Percentiles rank a stretch among this genome's conserved stretches.
phyloP scores from a whole-genome alignment of 2,888 invertebrate species.

The Endotricha flammealis region DNA sequence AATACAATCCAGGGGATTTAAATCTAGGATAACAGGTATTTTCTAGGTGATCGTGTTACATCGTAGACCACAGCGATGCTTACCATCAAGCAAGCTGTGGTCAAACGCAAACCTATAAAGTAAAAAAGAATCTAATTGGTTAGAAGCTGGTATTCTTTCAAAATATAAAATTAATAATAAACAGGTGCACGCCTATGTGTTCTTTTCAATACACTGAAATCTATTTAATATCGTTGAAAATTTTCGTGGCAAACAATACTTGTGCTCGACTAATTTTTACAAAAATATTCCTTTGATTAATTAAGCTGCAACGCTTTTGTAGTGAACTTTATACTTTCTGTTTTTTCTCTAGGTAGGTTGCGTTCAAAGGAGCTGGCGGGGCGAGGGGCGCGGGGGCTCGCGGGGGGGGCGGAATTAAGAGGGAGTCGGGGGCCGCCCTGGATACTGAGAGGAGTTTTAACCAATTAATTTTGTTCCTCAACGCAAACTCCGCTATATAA shows the following conservation, averaged over 20 bases:
- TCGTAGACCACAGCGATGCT: too few species aligned
- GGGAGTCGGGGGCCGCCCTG: slow-evolving; percentile 71
- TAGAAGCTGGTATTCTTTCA: too few species aligned
- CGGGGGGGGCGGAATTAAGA: slow-evolving; percentile 64
- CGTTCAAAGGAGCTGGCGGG: slow-evolving; percentile 76
- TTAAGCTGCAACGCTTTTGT: slow-evolving; percentile 66
- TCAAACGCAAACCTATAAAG: too few species aligned
- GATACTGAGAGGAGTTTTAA: slow-evolving; percentile 80
- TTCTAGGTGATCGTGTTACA: too few species aligned
- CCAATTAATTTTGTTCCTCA: slow-evolving; percentile 80
- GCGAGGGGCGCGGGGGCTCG: slow-evolving; percentile 42
- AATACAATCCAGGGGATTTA: too few species aligned
- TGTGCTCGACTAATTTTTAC: not conserved
- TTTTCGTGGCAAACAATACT: not conserved
- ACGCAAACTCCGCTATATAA: slow-evolving; percentile 79
- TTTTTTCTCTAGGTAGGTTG: slow-evolving; percentile 79
- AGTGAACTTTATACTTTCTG: slow-evolving; percentile 75
- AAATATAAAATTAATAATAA: too few species aligned
- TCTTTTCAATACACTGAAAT: too few species aligned
- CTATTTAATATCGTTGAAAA: too few species aligned
- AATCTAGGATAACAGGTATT: too few species aligned
- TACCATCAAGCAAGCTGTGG: too few species aligned
- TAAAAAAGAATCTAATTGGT: too few species aligned
- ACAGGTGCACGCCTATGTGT: too few species aligned
- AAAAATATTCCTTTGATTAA: slow-evolving; percentile 26